Conservation (phyloP, 2,113 vertebrate genomes). For the Terrapene triunguis region DNA sequence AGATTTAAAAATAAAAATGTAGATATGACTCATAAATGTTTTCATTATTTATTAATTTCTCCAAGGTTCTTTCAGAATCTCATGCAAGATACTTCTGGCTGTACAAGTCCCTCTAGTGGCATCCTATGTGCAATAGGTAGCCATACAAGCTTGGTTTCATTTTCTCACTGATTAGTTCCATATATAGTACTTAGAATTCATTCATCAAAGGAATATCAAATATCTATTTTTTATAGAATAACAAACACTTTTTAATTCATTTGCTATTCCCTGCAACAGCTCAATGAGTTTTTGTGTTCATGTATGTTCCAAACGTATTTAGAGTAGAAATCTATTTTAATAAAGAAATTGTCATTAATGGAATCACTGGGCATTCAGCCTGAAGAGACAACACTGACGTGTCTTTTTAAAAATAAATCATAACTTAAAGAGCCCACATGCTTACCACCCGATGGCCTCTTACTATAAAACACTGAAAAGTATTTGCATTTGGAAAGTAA, state of each 20-base stretch:
- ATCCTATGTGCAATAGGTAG: constrained; percentile 47
- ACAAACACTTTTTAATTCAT: background rate
- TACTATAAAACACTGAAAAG: background rate
- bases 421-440: background rate
- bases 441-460: background rate
- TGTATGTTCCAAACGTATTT: background rate
- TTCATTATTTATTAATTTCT: constrained; percentile 37
- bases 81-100: constrained; percentile 71
- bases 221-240: background rate
- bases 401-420: background rate
- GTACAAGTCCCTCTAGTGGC: constrained; percentile 86
- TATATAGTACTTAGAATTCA: background rate
- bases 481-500: background rate
- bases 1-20: background rate
- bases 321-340: background rate
- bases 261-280: background rate
- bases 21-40: background rate
- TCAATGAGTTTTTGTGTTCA: background rate
- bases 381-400: background rate
- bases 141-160: background rate
- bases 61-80: constrained; percentile 21
- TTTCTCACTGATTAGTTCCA: background rate
- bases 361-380: background rate
- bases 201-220: background rate
- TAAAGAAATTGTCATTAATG: background rate